Conservation (phyloP, 2,888 invertebrate genomes). For the Melanophora roralis region DNA sequence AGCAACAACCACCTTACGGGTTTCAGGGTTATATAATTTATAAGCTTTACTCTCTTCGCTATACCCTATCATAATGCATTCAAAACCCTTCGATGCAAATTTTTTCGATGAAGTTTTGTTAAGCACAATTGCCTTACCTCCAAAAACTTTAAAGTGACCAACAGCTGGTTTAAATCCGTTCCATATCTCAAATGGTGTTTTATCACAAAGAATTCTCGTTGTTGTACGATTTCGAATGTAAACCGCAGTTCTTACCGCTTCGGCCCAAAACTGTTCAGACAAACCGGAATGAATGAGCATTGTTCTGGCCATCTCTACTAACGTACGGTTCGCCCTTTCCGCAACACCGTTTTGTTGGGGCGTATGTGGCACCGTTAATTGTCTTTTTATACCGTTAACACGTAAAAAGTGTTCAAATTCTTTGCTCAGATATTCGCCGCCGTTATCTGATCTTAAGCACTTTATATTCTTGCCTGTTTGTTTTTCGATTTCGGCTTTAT, state of each 20-base stretch:
- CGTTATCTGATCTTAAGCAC: conserved; percentile 48
- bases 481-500: conserved; percentile 48
- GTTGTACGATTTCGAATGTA: conserved; percentile 32
- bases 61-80: conserved; percentile 50
- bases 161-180: conserved; percentile 30
- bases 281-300: conserved; percentile 18
- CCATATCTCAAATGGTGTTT: conserved; percentile 44
- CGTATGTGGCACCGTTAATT: conserved; percentile 53
- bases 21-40: conserved; percentile 27
- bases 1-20: conserved; percentile 18
- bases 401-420: conserved; percentile 44
- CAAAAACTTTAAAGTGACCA: conserved; percentile 41
- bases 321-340: too few relatives aligned
- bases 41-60: conserved; percentile 47
- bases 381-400: conserved; percentile 44
- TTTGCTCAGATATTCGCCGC: conserved; percentile 43
- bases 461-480: conserved; percentile 53
- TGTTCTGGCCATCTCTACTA: conserved; percentile 36
- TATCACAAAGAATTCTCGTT: conserved; percentile 21
- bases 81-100: conserved; percentile 40
- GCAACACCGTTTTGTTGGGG: conserved; percentile 58
- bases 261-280: conserved; percentile 30
- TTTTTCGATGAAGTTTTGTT: conserved; percentile 38
- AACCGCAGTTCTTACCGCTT: conserved; percentile 5
- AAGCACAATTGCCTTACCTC: conserved; percentile 35